Evolutionary conservation across 2,797 vertebrate species (phyloP), one percentile per base, ranked within the genome.

Genomic region (Aselliscus stoliczkanus): DNA sequence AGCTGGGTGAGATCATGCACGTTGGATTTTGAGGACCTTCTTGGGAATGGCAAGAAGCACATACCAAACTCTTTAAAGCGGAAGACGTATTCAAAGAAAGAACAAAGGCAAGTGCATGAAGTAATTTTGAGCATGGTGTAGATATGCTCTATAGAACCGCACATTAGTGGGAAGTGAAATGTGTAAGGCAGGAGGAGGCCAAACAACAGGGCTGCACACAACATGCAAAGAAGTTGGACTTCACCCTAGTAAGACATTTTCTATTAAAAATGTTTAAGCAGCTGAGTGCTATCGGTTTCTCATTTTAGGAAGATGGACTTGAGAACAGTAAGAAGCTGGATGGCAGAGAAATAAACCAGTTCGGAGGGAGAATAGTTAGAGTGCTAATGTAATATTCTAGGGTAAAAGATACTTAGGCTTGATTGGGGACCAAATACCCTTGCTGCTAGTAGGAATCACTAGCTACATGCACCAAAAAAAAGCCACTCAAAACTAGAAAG

Each of bases 201-300:
- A 73, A 62, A 70, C 12, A 44, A 8, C 79, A 86, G 21, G 31
- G 52, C 72, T 87, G 50, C 91, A 34, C 25, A 58, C n/a, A 29
- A 54, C 31, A 67, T 10, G 60, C 37, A 83, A 85, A 92, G 50
- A 69, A 73, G 58, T 2, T 65, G 9, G n/a, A 84, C 44, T 95
- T 69, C 12, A 88, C 47, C 44, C 27, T 39, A 15, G 27, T 27
- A 80, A 42, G 37, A 56, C 7, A 20, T 64, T 80, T 80, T n/a
- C 73, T 82, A 69, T 86, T 81, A 90, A 60, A 82, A 95, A 90
- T 5, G 31, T 91, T 93, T 83, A 87, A 96, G 67, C 42, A 83
- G n/a, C n/a, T 64, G 18, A 50, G 34, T 39, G 23, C 56, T 82
- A 44, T 44, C 47, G 87, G 39, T 67, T 88, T 75, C 97, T 50